Base-by-base conservation (phyloP, 1,140 invertebrate species). In the Anastrepha ludens region DNA sequence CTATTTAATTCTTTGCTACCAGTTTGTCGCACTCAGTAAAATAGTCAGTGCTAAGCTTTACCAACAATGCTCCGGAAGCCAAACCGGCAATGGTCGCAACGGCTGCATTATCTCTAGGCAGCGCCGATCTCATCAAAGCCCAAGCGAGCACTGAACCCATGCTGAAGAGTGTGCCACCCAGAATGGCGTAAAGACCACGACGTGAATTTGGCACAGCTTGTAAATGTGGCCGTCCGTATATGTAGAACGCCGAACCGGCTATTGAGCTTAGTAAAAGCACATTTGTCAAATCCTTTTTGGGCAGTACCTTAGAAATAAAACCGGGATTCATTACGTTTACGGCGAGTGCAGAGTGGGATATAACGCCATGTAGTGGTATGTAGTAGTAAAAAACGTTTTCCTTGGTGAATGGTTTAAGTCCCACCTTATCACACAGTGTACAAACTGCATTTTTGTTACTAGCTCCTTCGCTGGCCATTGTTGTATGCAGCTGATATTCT, bases 61-160 rank as follows among this genome's bases (percentile, higher is more conserved):
- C 93, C 20, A 96, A 90, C 2, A 93, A 94, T 20, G 95, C 89
- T 15, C 95, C 95, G 20, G 95, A 94, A 60, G 94, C 94, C n/a
- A 96, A 88, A 11, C 96, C 96, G 60, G 95, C 94, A 44, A 95
- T 70, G 1, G 95, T 96, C 67, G 91, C 91, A 1, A 95, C 94
- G n/a, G 94, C 90, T 9, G 94, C 90, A 65, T 95, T 94, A 91
- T 95, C 96, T 88, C 95, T 94, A 6, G 96, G 96, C 50, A 96
- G 89, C 58, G 96, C 90, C 29, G 95, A 96, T 90, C 96, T 94
- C 44, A 96, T 93, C 44, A 97, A 94, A 1, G 96, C 96, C 95
- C 96, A 97, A 50, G 95, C 93, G 5, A 97, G 92, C 7, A 97
- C 95, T 0, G 96, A 96, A 39, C 96, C 96, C 91, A 97, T 95